These are phyloP conservation scores for Notolabrus celidotus DNA, from an alignment of 2,797 vertebrate genomes.

Conservation along the genomic window DNA sequence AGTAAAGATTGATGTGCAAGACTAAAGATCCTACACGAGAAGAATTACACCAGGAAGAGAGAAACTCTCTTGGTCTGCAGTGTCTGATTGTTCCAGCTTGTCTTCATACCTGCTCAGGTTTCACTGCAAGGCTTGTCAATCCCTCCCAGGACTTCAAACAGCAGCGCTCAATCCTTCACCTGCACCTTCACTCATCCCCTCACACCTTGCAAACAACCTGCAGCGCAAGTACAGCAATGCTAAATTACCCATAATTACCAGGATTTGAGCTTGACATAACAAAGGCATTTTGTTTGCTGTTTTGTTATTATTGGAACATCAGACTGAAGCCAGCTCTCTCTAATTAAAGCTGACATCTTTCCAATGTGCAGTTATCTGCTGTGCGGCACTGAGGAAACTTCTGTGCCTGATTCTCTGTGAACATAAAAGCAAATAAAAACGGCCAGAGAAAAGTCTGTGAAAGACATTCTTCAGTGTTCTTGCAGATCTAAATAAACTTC, in stretches of 20 bases:
- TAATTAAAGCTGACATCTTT: conserved; percentile 71
- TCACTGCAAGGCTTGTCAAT: conserved; percentile 72
- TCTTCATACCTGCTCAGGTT: conserved; percentile 76
- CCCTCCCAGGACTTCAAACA: conserved; percentile 73
- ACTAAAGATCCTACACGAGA: conserved; percentile 42
- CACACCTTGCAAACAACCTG: conserved; percentile 70
- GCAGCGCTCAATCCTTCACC: conserved; percentile 58
- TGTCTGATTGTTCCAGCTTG: conserved; percentile 73
- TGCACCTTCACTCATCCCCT: conserved; percentile 64
- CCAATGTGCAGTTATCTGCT: conserved; percentile 52
- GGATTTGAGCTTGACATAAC: conserved; percentile 54
- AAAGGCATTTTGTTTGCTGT: conserved; percentile 67
- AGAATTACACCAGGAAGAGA: conserved; percentile 50
- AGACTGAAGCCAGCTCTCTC: conserved; percentile 39
- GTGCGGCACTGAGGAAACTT: conserved; percentile 51
- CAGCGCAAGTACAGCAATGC: conserved; percentile 38
- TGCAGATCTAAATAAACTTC: conserved; percentile 81
- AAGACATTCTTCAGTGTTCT: conserved; percentile 70
- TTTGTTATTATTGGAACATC: conserved; percentile 60
- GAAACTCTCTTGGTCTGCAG: conserved; percentile 27
- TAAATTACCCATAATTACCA: conserved; percentile 77
- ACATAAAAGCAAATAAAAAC: conserved; percentile 62
- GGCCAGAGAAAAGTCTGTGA: conserved; percentile 59
- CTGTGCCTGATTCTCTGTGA: conserved; percentile 45
- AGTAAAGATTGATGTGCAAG: conserved; percentile 43